phyloP scores from a whole-genome alignment of 2,113 vertebrate genomes.

The Gasterosteus aculeatus region DNA sequence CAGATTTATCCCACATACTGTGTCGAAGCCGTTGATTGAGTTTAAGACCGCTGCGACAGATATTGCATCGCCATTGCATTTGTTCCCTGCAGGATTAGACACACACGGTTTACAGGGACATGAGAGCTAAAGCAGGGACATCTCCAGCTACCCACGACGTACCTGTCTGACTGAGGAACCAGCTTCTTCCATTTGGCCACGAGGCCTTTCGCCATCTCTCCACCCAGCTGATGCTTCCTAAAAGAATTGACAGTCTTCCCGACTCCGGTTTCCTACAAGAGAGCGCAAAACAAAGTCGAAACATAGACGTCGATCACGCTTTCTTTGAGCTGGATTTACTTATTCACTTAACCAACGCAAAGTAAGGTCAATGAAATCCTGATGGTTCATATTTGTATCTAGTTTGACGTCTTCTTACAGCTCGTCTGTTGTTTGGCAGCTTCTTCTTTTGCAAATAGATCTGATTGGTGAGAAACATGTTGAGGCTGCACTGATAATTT shows the following conservation, averaged over 20 bases:
- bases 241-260: slow-evolving; percentile 97
- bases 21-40: background rate
- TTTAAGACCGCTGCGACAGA: background rate
- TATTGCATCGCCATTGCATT: background rate
- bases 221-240: slow-evolving; percentile 90
- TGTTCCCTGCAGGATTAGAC: background rate
- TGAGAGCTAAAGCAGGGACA: background rate
- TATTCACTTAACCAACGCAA: background rate
- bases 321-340: background rate
- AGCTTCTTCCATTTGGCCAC: slow-evolving; percentile 98
- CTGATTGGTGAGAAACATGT: slow-evolving; percentile 2
- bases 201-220: slow-evolving; percentile 88
- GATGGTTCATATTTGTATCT: background rate
- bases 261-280: slow-evolving; percentile 90
- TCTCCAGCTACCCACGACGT: background rate
- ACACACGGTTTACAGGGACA: background rate
- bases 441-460: background rate
- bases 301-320: background rate
- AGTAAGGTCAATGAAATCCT: background rate
- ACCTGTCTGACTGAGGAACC: slow-evolving; percentile 91
- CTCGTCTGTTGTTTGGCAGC: background rate
- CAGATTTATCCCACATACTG: background rate
- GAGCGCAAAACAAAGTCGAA: slow-evolving; percentile 2
- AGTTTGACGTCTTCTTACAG: background rate
- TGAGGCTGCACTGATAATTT: background rate